Base-by-base conservation (phyloP, 2,797 vertebrate genomes). In the Argya squamiceps region DNA sequence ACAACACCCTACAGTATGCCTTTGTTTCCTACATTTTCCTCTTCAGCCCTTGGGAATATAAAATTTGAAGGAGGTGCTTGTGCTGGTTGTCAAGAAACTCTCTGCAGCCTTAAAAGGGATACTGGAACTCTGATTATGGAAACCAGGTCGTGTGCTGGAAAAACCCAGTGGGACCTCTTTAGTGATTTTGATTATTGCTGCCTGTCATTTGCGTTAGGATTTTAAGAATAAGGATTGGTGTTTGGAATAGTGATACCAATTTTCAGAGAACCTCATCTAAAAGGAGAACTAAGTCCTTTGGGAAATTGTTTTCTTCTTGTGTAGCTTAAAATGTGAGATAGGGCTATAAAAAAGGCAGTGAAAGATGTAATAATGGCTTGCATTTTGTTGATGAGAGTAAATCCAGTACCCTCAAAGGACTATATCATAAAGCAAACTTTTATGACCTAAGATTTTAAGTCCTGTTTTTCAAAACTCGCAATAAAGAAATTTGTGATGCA, bases 121-220 rank as follows among this genome's bases (percentile, higher is more conserved):
- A 74, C 81, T 92, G 77, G 71, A 70, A 50, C 62, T 95, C 80
- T 89, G 71, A 92, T 92, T 94, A 88, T 80, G 71, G 93, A 94
- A 96, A 85, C 59, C 84, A 53, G 82, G 94, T 96, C 23, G 0
- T 36, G 47, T 0, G 12, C 59, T 88, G 74, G 70, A 78, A 94
- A 73, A 96, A 58, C 91, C 83, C 86, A 75, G 67, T 65, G 92
- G 79, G 89, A 96, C 36, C 29, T 82, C 88, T 87, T 68, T 39
- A 94, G 77, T 93, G 89, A 74, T 96, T 92, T 90, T 84, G 92
- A 94, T 94, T 93, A 79, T 70, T 78, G 70, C 89, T 87, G 84
- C 70, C 67, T 96, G 91, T 93, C 87, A 91, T 90, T 95, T 92
- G 89, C 0, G 0, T 87, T 83, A 90, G 63, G 59, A 71, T 94